These are phyloP conservation scores for Nasonia longicornis DNA, from an alignment of 1,140 invertebrate genomes.

Conservation along the genomic window DNA sequence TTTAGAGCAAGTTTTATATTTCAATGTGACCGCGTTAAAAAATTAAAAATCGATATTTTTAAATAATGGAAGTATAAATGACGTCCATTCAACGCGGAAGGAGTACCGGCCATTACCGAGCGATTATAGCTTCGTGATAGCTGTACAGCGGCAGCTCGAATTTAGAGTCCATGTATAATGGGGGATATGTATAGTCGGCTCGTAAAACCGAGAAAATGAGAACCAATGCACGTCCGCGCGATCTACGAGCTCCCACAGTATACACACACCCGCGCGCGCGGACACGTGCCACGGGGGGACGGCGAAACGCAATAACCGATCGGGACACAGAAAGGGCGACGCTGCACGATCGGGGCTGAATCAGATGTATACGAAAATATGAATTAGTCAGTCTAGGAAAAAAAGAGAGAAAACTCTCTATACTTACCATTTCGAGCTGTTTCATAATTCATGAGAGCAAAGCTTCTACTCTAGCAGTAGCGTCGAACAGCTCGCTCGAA, in stretches of 20 bases:
- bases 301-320: conserved; percentile 26
- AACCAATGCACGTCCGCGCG: conserved; percentile 14
- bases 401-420: not conserved
- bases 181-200: not conserved
- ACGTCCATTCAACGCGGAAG: not conserved
- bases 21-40: no score
- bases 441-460: not conserved
- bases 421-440: no score
- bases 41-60: not conserved
- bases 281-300: not conserved
- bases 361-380: not conserved
- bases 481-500: not conserved
- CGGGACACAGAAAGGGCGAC: not conserved
- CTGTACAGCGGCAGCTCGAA: not conserved
- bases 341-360: no score
- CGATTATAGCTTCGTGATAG: not conserved
- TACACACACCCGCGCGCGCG: not conserved
- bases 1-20: no score
- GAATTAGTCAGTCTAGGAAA: not conserved
- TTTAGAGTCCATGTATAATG: not conserved
- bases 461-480: no score
- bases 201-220: conserved; percentile 15
- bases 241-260: not conserved
- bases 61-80: not conserved
- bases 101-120: not conserved